These are phyloP conservation scores for Copidosoma aretas DNA, from an alignment of 2,888 invertebrate genomes.

Conservation along the genomic window DNA sequence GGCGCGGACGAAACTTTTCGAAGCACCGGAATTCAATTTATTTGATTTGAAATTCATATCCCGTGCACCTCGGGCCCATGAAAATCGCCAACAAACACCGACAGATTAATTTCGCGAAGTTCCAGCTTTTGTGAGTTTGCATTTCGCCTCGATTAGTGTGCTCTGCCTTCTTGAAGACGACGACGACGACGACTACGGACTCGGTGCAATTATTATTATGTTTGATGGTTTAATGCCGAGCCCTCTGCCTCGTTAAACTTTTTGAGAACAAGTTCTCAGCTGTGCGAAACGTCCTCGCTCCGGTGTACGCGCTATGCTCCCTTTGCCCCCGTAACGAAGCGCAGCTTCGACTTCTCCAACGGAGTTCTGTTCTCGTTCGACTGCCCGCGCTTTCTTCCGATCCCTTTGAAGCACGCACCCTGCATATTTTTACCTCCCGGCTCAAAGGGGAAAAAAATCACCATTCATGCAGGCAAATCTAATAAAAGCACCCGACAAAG, in stretches of 20 bases:
- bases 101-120: slow-evolving; percentile 35
- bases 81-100: slow-evolving; percentile 24
- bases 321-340: too few species aligned
- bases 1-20: slow-evolving; percentile 38
- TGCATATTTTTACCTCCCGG: too few species aligned
- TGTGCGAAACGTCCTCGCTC: too few species aligned
- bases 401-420: too few species aligned
- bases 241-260: not conserved
- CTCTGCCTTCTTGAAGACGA: not conserved
- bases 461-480: not conserved
- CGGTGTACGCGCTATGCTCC: too few species aligned
- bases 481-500: not conserved
- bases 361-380: too few species aligned
- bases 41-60: slow-evolving; percentile 38
- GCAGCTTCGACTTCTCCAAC: too few species aligned
- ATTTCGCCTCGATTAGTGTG: slow-evolving; percentile 13
- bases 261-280: not conserved
- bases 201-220: not conserved
- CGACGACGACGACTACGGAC: not conserved
- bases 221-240: not conserved
- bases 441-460: not conserved
- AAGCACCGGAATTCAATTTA: slow-evolving; percentile 38
- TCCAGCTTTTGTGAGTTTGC: slow-evolving; percentile 20
- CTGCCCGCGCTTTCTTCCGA: too few species aligned
- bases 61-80: slow-evolving; percentile 11